phyloP scores from a whole-genome alignment of 2,888 invertebrate genomes.

The Acronicta leporina region DNA sequence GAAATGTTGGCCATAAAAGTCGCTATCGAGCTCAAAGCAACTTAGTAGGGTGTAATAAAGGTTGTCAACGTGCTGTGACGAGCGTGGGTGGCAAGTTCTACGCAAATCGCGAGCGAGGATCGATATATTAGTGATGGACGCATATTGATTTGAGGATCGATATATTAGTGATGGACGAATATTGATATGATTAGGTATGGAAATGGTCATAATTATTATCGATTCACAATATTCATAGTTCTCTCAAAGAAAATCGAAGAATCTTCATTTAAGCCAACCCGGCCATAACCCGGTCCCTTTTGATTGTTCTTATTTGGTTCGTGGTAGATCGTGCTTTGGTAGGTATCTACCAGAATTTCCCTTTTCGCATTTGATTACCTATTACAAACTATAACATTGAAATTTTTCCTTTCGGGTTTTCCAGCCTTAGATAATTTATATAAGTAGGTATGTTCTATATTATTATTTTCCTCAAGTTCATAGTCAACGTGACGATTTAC shows the following conservation, averaged over 20 bases:
- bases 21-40: conserved; percentile 65
- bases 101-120: conserved; percentile 31
- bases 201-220: too few species aligned
- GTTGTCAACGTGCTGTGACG: conserved; percentile 60
- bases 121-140: conserved; percentile 40
- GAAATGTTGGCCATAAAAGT: conserved; percentile 58
- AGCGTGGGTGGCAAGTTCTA: conserved; percentile 54
- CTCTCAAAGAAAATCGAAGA: too few species aligned
- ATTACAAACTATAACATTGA: neutral
- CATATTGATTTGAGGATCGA: conserved; percentile 31
- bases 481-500: neutral
- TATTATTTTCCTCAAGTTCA: neutral
- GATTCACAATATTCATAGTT: too few species aligned
- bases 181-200: conserved; percentile 17
- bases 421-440: neutral
- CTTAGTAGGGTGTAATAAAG: conserved; percentile 62
- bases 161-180: conserved; percentile 36
- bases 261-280: neutral
- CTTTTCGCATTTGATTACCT: too few species aligned
- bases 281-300: too few species aligned
- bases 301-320: too few species aligned
- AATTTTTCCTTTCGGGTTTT: neutral
- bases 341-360: too few species aligned
- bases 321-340: too few species aligned
- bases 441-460: neutral